Evolutionary conservation across 2,888 invertebrate species (phyloP).

Genomic region (Punctoribates punctum): DNA sequence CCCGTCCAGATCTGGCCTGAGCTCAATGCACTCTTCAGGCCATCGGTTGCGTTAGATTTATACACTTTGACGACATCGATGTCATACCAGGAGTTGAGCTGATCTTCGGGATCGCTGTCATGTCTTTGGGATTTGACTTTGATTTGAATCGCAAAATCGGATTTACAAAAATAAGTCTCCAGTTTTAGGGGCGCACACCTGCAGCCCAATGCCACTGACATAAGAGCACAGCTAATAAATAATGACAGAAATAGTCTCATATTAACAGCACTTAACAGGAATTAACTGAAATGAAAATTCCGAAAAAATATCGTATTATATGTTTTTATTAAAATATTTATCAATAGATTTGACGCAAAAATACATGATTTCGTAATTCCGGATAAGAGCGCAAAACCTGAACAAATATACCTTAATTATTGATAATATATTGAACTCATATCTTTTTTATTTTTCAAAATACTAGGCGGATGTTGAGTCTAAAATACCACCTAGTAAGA

Average conservation of each 20-base stretch:
- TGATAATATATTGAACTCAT: too few species aligned
- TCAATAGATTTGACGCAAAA: too few species aligned
- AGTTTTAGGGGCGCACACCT: background rate
- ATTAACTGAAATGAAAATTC: too few species aligned
- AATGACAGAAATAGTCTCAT: background rate
- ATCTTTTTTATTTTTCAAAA: too few species aligned
- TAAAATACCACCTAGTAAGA: too few species aligned
- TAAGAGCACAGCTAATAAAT: background rate
- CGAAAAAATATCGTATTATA: too few species aligned
- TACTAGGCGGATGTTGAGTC: too few species aligned
- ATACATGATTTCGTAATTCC: too few species aligned
- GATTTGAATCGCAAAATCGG: constrained; percentile 12
- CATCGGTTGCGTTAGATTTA: background rate
- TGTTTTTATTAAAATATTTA: too few species aligned
- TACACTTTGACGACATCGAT: background rate
- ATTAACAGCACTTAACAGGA: background rate
- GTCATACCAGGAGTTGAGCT: constrained; percentile 25
- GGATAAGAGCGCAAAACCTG: too few species aligned
- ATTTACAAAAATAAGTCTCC: background rate
- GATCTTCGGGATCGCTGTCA: background rate
- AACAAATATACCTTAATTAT: too few species aligned
- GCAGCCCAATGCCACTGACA: background rate
- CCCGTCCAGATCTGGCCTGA: background rate
- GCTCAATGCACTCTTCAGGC: background rate
- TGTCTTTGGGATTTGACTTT: background rate